Conservation (phyloP, 2,888 invertebrate genomes). For the Phragmatobia fuliginosa region DNA sequence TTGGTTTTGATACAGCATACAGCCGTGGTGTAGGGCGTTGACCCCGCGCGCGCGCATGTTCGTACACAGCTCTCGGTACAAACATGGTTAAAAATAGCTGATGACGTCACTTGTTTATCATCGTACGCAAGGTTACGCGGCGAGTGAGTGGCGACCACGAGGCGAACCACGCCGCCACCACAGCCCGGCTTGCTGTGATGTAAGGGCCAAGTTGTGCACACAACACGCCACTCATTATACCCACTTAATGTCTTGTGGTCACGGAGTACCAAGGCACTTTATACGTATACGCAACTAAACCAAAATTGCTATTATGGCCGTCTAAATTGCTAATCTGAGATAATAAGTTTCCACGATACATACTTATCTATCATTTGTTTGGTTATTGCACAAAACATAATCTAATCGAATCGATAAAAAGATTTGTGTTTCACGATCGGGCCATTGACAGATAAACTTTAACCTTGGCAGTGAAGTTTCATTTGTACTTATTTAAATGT, state of each 20-base stretch:
- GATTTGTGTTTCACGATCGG: slow-evolving; percentile 15
- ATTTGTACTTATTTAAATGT: background rate
- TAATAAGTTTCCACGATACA: background rate
- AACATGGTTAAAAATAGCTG: slow-evolving; percentile 76
- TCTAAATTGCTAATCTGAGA: too few relatives aligned
- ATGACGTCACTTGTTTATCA: slow-evolving; percentile 85
- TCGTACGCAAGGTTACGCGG: slow-evolving; percentile 83
- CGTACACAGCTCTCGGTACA: slow-evolving; percentile 66
- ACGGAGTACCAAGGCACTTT: background rate
- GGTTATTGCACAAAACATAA: slow-evolving; percentile 7
- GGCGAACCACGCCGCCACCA: slow-evolving; percentile 24
- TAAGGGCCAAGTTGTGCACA: slow-evolving; percentile 4
- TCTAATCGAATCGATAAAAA: slow-evolving; percentile 21
- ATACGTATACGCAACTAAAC: background rate
- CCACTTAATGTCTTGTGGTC: slow-evolving; percentile 8
- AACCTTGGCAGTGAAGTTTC: slow-evolving; percentile 19
- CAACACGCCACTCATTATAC: background rate
- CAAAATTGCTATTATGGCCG: background rate
- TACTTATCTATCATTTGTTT: slow-evolving; percentile 4
- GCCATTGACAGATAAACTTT: slow-evolving; percentile 27
- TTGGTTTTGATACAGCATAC: slow-evolving; percentile 63
- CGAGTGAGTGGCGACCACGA: slow-evolving; percentile 57
- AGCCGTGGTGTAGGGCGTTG: slow-evolving; percentile 61
- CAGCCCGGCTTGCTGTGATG: slow-evolving; percentile 5
- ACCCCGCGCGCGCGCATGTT: slow-evolving; percentile 75